phyloP scores from a whole-genome alignment of 2,797 vertebrate genomes.

The Gallirallus australis region DNA sequence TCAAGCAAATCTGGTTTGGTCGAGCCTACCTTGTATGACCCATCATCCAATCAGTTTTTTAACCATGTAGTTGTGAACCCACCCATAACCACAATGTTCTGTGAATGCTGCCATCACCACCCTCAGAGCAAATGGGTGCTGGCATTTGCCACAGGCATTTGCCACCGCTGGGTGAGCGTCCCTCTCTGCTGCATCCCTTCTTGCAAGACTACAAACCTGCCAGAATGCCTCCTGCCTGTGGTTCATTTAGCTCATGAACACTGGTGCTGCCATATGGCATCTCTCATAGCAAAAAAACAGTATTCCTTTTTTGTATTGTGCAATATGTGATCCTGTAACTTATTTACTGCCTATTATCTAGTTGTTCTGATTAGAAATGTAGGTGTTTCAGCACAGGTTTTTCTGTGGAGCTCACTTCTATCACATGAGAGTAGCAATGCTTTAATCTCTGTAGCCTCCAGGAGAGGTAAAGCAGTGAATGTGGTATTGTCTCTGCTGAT shows the following conservation, averaged over 20 bases:
- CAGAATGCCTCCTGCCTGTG: neutral
- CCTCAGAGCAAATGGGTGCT: neutral
- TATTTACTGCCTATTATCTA: neutral
- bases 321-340: neutral
- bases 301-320: neutral
- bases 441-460: neutral
- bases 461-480: neutral
- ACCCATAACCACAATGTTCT: neutral
- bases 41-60: neutral
- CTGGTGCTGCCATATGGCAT: neutral
- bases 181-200: neutral
- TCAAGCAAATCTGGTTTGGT: neutral
- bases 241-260: neutral
- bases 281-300: neutral
- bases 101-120: neutral
- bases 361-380: neutral
- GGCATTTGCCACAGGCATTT: neutral
- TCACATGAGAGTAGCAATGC: neutral
- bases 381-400: neutral
- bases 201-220: neutral
- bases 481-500: neutral
- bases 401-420: neutral
- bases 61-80: neutral
- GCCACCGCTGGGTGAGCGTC: neutral
- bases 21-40: neutral